phyloP scores from a whole-genome alignment of 2,797 vertebrate species.

The Buphagus erythrorhynchus region DNA sequence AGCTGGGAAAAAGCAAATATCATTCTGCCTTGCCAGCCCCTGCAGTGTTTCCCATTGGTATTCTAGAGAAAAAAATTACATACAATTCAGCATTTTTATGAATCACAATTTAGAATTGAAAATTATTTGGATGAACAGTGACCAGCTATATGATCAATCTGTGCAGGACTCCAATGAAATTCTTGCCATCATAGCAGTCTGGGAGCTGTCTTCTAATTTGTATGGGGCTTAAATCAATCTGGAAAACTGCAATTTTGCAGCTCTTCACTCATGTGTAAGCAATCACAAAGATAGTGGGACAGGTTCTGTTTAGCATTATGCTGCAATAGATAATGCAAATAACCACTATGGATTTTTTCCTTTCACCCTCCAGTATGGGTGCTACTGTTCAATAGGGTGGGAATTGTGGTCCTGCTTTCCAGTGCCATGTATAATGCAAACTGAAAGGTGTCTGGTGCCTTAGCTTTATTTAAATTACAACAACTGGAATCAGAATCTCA shows the following conservation, averaged over 20 bases:
- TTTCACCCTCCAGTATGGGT: not conserved
- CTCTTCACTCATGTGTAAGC: not conserved
- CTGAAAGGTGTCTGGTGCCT: not conserved
- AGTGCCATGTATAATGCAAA: not conserved
- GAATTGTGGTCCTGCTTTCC: not conserved
- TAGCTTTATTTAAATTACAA: not conserved
- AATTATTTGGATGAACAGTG: not conserved
- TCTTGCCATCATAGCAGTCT: not conserved
- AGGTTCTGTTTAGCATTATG: not conserved
- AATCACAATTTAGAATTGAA: not conserved
- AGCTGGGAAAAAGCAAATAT: not conserved
- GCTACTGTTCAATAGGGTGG: rapidly evolving
- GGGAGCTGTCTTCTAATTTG: not conserved
- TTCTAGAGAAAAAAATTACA: not conserved
- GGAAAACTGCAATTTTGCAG: not conserved
- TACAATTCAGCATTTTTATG: not conserved
- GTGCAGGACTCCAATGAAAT: not conserved
- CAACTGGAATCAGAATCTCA: not conserved
- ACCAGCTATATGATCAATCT: not conserved
- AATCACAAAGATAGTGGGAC: not conserved
- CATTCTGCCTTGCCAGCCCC: not conserved
- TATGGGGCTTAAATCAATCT: not conserved
- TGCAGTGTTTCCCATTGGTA: not conserved
- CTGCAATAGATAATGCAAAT: not conserved
- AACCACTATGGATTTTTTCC: not conserved